Base-by-base conservation (phyloP, 2,113 vertebrate species). In the Dicentrarchus labrax region DNA sequence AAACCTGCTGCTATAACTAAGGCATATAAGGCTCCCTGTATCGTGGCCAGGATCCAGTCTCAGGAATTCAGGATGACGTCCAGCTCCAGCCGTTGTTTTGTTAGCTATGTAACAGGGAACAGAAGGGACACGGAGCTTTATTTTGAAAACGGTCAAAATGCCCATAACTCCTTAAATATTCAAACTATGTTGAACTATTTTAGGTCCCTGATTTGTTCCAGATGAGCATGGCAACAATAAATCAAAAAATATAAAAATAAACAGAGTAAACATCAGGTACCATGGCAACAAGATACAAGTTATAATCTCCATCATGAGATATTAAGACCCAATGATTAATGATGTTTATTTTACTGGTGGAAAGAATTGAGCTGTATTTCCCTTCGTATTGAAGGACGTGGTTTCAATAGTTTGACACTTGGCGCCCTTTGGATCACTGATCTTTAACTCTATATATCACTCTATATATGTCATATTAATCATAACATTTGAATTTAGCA, bases 61-160 rank as follows among this genome's bases (percentile, higher is more conserved):
- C 24, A 73, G 64, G 80, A 77, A 19, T 71, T 60, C 60, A 61
- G 30, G 76, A 60, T 19, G 85, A 30, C n/a, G 24, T 79, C 68
- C 61, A 67, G 53, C 59, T 81, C 22, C 54, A 24, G 64, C 4
- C 47, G 19, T n/a, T 76, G 77, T 67, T 87, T 74, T 61, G 41
- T 53, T n/a, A 24, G 47, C 36, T 5, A 16, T 66, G 21, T 30
- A 16, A 39, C 16, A 39, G 71, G 45, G 39, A 68, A 8, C 38
- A 51, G 50, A 61, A 7, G 17, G 6, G 13, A 41, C 54, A 10
- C 10, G 22, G 39, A 38, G 22, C 10, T 56, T 24, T 8, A 45
- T 47, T 62, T 24, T 62, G 47, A 36, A 3, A 30, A 30, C 30
- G 30, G 2, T 30, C 30, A 30, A 30, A 39, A 11, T 41, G 45